Percentiles rank a stretch among this genome's conserved stretches.
These are phyloP conservation scores for Romanogobio albipinnatus DNA, from an alignment of 2,113 vertebrate species.

Conservation along the genomic window DNA sequence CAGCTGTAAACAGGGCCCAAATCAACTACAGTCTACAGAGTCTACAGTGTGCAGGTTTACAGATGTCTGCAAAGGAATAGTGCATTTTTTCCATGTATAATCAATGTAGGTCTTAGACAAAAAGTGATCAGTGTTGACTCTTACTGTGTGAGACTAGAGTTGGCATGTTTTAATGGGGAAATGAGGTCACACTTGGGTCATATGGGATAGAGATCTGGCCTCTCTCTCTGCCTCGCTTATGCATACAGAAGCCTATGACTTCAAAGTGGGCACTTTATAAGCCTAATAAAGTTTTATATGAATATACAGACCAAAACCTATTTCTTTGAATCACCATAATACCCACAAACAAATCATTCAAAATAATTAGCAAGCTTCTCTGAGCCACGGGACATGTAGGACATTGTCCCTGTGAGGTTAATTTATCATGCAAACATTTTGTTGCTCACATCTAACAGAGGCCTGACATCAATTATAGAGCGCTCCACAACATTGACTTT, in stretches of 20 bases:
- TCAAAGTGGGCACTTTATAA: slow-evolving; percentile 81
- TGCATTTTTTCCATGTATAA: neutral
- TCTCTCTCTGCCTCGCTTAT: slow-evolving; percentile 45
- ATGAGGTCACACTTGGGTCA: slow-evolving; percentile 40
- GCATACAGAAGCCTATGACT: slow-evolving; percentile 81
- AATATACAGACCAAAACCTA: slow-evolving; percentile 65
- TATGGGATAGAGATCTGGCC: neutral
- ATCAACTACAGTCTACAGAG: neutral
- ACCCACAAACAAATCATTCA: slow-evolving; percentile 47
- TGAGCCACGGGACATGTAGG: slow-evolving; percentile 6
- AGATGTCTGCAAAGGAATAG: neutral
- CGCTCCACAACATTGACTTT: slow-evolving; percentile 89
- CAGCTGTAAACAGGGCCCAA: too few relatives aligned
- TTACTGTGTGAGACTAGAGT: neutral
- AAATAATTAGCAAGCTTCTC: slow-evolving; percentile 1
- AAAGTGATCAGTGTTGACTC: slow-evolving; percentile 28
- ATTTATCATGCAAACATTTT: slow-evolving; percentile 30
- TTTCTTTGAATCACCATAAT: slow-evolving; percentile 72
- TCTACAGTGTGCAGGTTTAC: neutral
- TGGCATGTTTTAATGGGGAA: slow-evolving; percentile 29
- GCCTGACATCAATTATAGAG: slow-evolving; percentile 84
- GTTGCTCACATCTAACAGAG: slow-evolving; percentile 66
- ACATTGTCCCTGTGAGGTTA: slow-evolving; percentile 29
- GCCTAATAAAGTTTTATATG: slow-evolving; percentile 85
- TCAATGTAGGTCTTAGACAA: neutral